Percentiles rank a stretch among this genome's conserved stretches.
Evolutionary conservation across 1,140 invertebrate species (phyloP).

Genomic region (Camponotus floridanus): DNA sequence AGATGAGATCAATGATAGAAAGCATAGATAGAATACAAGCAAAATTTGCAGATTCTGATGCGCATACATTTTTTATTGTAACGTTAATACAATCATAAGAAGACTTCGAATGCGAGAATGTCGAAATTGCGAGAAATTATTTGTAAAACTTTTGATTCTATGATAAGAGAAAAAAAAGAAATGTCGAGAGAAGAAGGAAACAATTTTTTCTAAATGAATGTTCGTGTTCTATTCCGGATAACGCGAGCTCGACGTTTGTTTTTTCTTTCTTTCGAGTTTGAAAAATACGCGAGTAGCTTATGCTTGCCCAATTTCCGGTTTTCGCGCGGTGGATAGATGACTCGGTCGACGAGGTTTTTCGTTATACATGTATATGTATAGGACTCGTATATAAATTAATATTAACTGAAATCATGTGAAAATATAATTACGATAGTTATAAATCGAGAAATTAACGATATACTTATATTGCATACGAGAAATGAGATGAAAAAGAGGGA

Average conservation of each 20-base stretch:
- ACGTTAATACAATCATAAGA: not conserved
- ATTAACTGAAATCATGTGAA: constrained; percentile 76
- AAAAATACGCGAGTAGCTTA: not conserved
- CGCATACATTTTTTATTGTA: constrained; percentile 2
- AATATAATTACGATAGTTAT: constrained; percentile 76
- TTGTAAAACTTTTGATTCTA: not conserved
- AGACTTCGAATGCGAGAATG: not conserved
- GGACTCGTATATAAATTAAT: constrained; percentile 74
- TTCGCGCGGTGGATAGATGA: constrained; percentile 54
- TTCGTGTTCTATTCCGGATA: constrained; percentile 12
- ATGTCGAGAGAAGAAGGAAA: not conserved
- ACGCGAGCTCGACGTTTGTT: constrained; percentile 4
- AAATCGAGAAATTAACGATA: constrained; percentile 71
- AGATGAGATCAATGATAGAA: not conserved
- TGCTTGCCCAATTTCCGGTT: not conserved
- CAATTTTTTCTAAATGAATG: not conserved
- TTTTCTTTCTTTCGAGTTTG: not conserved
- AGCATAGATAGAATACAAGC: not conserved
- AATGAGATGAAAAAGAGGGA: constrained; percentile 67
- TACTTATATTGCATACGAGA: constrained; percentile 75
- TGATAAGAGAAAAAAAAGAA: not conserved
- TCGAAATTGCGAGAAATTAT: not conserved
- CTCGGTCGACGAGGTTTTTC: constrained; percentile 30
- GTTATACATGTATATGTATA: constrained; percentile 62
- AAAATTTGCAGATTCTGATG: not conserved